Conservation (phyloP, 2,888 invertebrate genomes). For the Callyntrura guangdongensis region DNA sequence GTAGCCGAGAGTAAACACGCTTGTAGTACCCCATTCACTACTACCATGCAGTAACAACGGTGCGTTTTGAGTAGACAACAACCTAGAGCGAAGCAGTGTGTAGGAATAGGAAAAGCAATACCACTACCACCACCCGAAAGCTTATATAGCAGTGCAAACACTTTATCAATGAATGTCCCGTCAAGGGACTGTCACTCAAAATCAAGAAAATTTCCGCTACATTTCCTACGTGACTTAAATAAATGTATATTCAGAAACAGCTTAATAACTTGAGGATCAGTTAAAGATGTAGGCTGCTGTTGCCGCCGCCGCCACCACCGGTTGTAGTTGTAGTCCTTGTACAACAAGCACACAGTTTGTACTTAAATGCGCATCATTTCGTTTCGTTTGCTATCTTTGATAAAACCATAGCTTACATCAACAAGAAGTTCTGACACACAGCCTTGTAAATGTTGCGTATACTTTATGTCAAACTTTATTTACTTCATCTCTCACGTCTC, state of each 20-base stretch:
- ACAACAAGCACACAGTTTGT: slow-evolving; percentile 31
- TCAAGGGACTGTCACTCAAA: slow-evolving; percentile 80
- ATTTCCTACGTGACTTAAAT: slow-evolving; percentile 80
- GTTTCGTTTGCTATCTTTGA: slow-evolving; percentile 65
- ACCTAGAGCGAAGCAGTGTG: slow-evolving; percentile 2
- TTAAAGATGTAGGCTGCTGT: slow-evolving; percentile 67
- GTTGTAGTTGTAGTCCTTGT: slow-evolving; percentile 36
- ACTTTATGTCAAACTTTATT: slow-evolving; percentile 65
- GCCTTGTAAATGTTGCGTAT: not conserved
- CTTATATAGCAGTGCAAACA: slow-evolving; percentile 74
- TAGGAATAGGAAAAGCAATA: not conserved
- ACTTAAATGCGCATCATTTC: slow-evolving; percentile 39
- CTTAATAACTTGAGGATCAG: slow-evolving; percentile 77
- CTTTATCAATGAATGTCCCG: slow-evolving; percentile 79
- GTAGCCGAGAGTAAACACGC: slow-evolving; percentile 13
- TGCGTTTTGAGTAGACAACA: not conserved
- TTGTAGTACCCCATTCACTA: not conserved
- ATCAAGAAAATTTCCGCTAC: slow-evolving; percentile 80
- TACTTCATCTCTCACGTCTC: slow-evolving; percentile 58
- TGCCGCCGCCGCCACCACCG: slow-evolving; percentile 6
- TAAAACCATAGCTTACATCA: slow-evolving; percentile 43
- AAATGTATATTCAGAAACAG: slow-evolving; percentile 79
- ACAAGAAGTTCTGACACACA: slow-evolving; percentile 26
- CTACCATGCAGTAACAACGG: slow-evolving; percentile 5
- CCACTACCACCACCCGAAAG: slow-evolving; percentile 10